These are phyloP conservation scores for Tetrao urogallus DNA, from an alignment of 2,113 vertebrate species.

Conservation along the genomic window DNA sequence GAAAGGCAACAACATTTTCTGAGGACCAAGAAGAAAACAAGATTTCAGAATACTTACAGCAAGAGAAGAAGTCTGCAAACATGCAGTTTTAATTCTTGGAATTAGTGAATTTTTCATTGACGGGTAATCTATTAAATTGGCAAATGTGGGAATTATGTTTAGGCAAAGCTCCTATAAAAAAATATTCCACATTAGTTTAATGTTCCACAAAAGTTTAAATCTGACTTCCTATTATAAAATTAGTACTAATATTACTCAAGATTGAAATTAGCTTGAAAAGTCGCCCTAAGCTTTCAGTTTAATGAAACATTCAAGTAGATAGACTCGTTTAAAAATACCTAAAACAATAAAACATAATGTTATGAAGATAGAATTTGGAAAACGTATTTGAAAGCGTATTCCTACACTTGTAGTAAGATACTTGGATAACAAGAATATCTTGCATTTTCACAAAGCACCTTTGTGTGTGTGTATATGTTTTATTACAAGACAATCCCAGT, in stretches of 20 bases:
- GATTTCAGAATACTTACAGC: conserved; percentile 85
- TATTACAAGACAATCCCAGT: neutral
- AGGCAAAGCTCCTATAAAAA: conserved; percentile 92
- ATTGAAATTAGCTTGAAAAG: neutral
- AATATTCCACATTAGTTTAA: neutral
- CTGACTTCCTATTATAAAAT: neutral
- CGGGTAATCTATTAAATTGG: conserved; percentile 98
- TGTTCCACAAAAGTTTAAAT: neutral
- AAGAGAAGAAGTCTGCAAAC: conserved; percentile 96
- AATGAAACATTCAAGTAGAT: neutral
- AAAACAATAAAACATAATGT: neutral
- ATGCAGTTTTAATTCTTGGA: conserved; percentile 95
- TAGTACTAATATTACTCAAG: neutral
- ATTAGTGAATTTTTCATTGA: conserved; percentile 99
- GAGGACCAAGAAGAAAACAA: neutral
- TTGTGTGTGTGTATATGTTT: neutral
- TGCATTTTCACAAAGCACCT: neutral
- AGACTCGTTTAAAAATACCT: neutral
- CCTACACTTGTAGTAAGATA: neutral
- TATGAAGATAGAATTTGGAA: neutral
- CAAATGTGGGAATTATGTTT: conserved; percentile 98
- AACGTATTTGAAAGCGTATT: neutral
- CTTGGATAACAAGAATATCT: neutral
- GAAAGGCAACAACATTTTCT: neutral
- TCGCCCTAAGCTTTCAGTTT: neutral